These are phyloP conservation scores for Fregetta grallaria DNA, from an alignment of 2,113 vertebrate species.

Conservation along the genomic window DNA sequence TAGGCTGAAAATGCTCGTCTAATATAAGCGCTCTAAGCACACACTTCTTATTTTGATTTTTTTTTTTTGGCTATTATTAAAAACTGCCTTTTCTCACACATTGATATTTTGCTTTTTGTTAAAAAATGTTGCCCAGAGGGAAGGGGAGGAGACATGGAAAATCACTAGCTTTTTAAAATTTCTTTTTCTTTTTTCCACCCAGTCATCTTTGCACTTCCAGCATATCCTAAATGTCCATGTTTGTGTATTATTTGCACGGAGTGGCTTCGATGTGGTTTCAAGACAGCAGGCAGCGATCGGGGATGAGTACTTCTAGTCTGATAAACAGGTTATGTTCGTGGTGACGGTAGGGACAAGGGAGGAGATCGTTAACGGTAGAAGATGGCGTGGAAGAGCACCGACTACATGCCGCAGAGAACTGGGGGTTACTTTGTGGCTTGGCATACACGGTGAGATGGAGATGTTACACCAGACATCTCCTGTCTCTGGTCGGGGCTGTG, in stretches of 20 bases:
- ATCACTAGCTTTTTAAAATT: background rate
- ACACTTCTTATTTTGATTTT: background rate
- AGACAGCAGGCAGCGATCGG: background rate
- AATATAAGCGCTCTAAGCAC: background rate
- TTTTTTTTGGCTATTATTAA: background rate
- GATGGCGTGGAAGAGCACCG: rapidly evolving
- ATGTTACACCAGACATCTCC: background rate
- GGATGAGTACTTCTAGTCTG: background rate
- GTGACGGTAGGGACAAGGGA: background rate
- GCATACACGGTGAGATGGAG: background rate
- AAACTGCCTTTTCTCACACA: background rate
- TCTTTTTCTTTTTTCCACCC: background rate
- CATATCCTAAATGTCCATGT: background rate
- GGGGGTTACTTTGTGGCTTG: background rate
- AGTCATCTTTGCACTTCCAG: background rate
- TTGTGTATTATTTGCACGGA: background rate
- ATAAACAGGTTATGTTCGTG: background rate
- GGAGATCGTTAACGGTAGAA: rapidly evolving
- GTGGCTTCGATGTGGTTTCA: background rate
- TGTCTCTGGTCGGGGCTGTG: background rate
- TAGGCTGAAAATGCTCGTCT: rapidly evolving
- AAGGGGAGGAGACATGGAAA: background rate
- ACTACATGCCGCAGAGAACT: background rate
- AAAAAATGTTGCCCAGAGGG: background rate
- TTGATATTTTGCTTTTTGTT: background rate